phyloP scores from a whole-genome alignment of 2,888 invertebrate genomes.

The Heteromurus nitidus region DNA sequence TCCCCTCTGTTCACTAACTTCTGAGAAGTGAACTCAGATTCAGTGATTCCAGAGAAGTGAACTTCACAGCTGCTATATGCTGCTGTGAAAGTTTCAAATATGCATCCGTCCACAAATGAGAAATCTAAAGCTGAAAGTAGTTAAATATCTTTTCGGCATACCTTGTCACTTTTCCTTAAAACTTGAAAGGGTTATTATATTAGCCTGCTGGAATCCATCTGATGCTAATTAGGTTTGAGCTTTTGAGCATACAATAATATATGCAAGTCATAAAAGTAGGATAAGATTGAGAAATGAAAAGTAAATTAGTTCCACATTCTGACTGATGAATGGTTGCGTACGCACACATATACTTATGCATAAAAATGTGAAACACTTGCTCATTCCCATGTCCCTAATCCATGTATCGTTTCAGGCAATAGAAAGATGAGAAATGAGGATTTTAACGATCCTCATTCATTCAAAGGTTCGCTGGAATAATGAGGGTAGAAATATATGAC shows the following conservation, averaged over 20 bases:
- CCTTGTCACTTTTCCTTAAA: too few species aligned
- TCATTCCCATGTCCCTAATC: not conserved
- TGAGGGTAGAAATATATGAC: conserved; percentile 8
- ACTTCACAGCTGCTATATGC: too few species aligned
- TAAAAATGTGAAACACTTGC: conserved; percentile 6
- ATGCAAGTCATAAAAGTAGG: conserved; percentile 13
- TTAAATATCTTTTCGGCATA: too few species aligned
- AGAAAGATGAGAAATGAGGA: conserved; percentile 12
- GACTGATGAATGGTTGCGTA: conserved; percentile 28
- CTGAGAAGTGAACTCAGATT: too few species aligned
- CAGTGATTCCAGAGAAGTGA: too few species aligned
- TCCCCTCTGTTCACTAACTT: not conserved
- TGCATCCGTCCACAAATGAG: too few species aligned
- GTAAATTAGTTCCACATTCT: conserved; percentile 30
- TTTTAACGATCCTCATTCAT: conserved; percentile 5
- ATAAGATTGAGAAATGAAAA: conserved; percentile 21
- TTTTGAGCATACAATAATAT: conserved; percentile 10
- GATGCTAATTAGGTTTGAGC: conserved; percentile 29
- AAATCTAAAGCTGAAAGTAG: too few species aligned
- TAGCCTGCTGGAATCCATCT: conserved; percentile 9
- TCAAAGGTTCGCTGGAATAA: too few species aligned
- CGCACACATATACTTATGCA: not conserved
- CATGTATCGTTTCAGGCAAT: not conserved
- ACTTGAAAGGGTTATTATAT: too few species aligned
- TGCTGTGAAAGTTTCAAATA: too few species aligned